Conservation (phyloP, 2,113 vertebrate species). For the Bos javanicus region DNA sequence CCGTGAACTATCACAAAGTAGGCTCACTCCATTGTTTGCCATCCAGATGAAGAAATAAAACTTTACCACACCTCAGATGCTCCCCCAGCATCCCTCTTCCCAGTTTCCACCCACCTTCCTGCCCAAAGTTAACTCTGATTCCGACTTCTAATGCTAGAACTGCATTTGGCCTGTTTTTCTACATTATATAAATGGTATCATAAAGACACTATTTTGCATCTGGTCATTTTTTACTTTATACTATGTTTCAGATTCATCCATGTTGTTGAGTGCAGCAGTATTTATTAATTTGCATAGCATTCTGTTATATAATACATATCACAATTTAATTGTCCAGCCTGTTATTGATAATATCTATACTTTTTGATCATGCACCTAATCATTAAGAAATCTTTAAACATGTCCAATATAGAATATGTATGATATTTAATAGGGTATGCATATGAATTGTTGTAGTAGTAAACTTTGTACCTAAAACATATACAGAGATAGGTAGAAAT, state of each 20-base stretch:
- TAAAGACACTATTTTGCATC: background rate
- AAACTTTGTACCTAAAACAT: background rate
- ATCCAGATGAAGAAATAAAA: background rate
- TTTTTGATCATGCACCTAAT: background rate
- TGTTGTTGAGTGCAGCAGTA: background rate
- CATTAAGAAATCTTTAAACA: background rate
- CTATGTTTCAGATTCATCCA: accelerated
- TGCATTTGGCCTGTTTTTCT: background rate
- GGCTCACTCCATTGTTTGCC: background rate
- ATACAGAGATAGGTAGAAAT: background rate
- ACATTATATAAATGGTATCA: background rate
- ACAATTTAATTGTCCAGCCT: background rate
- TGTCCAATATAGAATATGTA: background rate
- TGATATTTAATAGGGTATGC: background rate
- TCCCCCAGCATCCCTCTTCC: too few species aligned
- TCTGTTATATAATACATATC: background rate
- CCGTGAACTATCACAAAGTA: accelerated
- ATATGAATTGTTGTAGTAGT: background rate
- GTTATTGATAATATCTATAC: background rate
- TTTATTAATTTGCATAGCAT: background rate
- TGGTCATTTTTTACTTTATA: background rate
- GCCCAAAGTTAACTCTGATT: background rate
- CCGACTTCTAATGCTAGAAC: background rate
- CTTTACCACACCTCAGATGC: background rate
- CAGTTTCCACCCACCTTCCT: background rate